Base-by-base conservation (phyloP, 1,140 invertebrate species). In the Drosophila yakuba region DNA sequence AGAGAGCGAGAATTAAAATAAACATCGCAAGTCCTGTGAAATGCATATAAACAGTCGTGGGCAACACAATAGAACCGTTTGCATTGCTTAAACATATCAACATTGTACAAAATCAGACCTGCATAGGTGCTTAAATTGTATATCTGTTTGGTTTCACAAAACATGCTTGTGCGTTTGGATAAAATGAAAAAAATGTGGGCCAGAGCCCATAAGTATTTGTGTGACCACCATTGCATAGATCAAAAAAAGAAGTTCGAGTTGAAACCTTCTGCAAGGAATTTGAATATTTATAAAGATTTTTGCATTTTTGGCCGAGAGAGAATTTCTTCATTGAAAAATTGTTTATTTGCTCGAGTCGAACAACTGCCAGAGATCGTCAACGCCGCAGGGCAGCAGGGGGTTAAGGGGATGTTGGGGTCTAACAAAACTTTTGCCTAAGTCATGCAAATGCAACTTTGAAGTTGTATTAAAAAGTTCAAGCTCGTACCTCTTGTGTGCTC, bases 231-330 rank as follows among this genome's bases (percentile, higher is more conserved):
- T 14, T 60, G 20, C 28, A 7, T 78, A 79, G 64, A 79, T 88
- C 60, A 82, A 80, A 73, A 71, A 68, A 52, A 67, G 51, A 61
- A 68, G 59, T 76, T 67, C 39, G 56, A 48, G 45, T 15, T 20
- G 35, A 38, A 36, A 73, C 20, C 39, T 32, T 25, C 35, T 64
- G 58, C 55, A 59, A 63, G 51, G 67, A 88, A 88, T 89, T 89
- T 89, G 84, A 88, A 88, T 88, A 88, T 88, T 88, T 88, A 88
- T 88, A 88, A 88, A 86, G 80, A 88, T 83, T 88, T 85, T 79
- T 89, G 80, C 80, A 83, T 83, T 82, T 80, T 79, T 82, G 79
- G 79, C 68, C 74, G 52, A 45, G 48, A 61, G 51, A 60, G 71
- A 75, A 72, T 75, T 83, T 52, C 74, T 76, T 78, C 84, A 86